Percentiles rank a stretch among this genome's conserved stretches.
These are phyloP conservation scores for Entelurus aequoreus DNA, from an alignment of 2,113 vertebrate species.

Conservation along the genomic window DNA sequence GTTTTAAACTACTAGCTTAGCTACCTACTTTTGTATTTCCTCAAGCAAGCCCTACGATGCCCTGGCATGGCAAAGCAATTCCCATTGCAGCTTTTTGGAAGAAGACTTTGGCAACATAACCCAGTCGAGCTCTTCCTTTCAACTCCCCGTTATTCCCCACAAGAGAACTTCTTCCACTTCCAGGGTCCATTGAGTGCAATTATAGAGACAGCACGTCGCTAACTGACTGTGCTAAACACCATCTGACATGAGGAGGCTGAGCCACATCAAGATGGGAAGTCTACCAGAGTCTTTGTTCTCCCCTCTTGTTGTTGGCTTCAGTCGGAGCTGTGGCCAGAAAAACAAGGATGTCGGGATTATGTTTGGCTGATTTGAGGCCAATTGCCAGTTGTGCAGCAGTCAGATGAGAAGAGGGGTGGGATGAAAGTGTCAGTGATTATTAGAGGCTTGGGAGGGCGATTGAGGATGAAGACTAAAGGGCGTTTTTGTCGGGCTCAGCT, in stretches of 20 bases:
- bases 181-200: constrained; percentile 65
- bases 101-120: no score
- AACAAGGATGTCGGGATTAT: constrained; percentile 58
- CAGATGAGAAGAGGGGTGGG: constrained; percentile 48
- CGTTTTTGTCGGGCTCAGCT: constrained; percentile 49
- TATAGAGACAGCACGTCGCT: constrained; percentile 54
- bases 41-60: no score
- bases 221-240: constrained; percentile 59
- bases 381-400: constrained; percentile 60
- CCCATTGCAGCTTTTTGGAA: no score
- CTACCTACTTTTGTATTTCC: no score
- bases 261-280: constrained; percentile 36
- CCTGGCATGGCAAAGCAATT: no score
- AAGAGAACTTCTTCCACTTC: constrained; percentile 17
- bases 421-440: constrained; percentile 65
- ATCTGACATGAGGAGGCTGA: constrained; percentile 43
- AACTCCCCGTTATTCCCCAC: not conserved
- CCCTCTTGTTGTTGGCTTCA: constrained; percentile 18
- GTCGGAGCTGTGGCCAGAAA: constrained; percentile 26
- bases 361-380: constrained; percentile 68
- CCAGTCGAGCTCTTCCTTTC: not conserved
- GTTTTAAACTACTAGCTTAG: no score
- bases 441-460: constrained; percentile 45
- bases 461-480: constrained; percentile 35
- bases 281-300: constrained; percentile 42